Base-by-base conservation (phyloP, 2,113 vertebrate genomes). In the Cranoglanis bouderius region DNA sequence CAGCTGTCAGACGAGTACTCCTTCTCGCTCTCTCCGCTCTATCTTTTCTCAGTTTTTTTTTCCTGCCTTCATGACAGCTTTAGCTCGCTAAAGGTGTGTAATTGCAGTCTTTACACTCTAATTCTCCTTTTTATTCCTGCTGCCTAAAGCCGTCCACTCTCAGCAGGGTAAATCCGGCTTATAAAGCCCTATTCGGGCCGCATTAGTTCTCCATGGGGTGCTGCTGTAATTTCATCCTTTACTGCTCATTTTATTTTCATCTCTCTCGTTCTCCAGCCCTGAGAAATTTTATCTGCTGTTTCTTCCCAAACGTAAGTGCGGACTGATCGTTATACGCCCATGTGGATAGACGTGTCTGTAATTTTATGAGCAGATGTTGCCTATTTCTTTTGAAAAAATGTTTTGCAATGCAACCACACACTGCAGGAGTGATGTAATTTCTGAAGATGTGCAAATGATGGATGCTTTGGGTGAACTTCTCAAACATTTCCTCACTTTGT, bases 41-140 rank as follows among this genome's bases (percentile, higher is more conserved):
- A 21, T 24, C 35, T 53, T 8, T 57, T 55, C n/a, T 38, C n/a
- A 9, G 1, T 57, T 43, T 63, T 38, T 40, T 38, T 35, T 61
- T 12, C 49, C 4, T 49, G 19, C 55, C 26, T 78, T 53, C 49
- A 8, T 81, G 77, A 81, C 77, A 61, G 55, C 21, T 40, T 83
- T 59, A 59, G 81, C 35, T 59, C 32, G 14, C 55, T 85, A 6
- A 85, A 51, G 63, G 84, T 70, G 84, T 72, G n/a, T 72, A 85
- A 85, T 85, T 85, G 84, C 46, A 49, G 65, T 65, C 46, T 85
- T 85, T 85, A 85, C 84, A 53, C 65, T 85, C 13, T 51, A 85
- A 85, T 85, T 72, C 63, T 70, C 4, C n/a, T n/a, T 13, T 67
- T 67, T 85, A 70, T 85, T 85, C 84, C 32, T 6, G 43, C 63